These are phyloP conservation scores for Falcaria lacertinaria DNA, from an alignment of 2,888 invertebrate genomes.

Conservation along the genomic window DNA sequence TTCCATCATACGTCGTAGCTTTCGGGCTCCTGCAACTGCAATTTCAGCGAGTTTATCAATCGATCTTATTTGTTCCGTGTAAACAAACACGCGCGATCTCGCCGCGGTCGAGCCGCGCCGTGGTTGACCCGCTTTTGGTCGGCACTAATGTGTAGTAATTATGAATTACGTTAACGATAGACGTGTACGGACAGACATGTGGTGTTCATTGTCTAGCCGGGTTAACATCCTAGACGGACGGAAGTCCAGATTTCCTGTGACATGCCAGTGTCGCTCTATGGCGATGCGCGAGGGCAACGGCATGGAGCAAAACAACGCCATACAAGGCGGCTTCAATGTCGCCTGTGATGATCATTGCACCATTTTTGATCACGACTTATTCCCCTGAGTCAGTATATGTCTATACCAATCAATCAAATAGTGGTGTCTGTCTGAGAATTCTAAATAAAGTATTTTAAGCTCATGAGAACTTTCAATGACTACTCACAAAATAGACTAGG, in stretches of 20 bases:
- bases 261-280: slow-evolving; percentile 34
- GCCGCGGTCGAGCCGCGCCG: too few species aligned
- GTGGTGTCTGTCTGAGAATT: too few species aligned
- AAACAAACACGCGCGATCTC: too few species aligned
- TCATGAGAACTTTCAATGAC: too few species aligned
- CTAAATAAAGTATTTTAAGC: too few species aligned
- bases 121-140: slow-evolving; percentile 22
- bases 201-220: slow-evolving; percentile 65
- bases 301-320: slow-evolving; percentile 61
- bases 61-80: too few species aligned
- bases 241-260: slow-evolving; percentile 74
- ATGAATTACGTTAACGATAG: slow-evolving; percentile 51
- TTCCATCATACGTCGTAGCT: too few species aligned
- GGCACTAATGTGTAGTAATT: slow-evolving; percentile 23
- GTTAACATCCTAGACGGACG: slow-evolving; percentile 72
- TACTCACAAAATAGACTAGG: too few species aligned
- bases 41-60: too few species aligned
- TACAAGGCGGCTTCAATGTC: slow-evolving; percentile 55
- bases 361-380: slow-evolving; percentile 31
- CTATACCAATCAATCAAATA: too few species aligned
- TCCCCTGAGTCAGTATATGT: background rate
- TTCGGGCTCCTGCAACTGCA: too few species aligned
- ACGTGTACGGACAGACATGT: slow-evolving; percentile 52
- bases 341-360: slow-evolving; percentile 32
- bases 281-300: slow-evolving; percentile 45